Conservation (phyloP, 92 coral and sea anemone genomes). For the Scolanthus callimorphus region DNA sequence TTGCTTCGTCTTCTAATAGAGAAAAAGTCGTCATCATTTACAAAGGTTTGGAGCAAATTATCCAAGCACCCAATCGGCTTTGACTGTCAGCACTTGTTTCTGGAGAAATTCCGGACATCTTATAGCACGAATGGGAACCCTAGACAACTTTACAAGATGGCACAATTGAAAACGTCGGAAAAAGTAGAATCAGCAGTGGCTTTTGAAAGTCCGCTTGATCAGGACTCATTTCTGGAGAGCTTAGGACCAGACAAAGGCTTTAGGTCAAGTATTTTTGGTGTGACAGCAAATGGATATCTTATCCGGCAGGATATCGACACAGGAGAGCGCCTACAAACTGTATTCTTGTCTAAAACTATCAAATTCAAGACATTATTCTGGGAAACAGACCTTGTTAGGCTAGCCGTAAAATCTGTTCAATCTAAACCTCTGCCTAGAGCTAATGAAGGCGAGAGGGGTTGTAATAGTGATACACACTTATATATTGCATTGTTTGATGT, state of each 20-base stretch:
- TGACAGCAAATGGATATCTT: constrained; percentile 77
- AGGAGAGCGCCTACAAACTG: constrained; percentile 53
- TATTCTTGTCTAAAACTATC: constrained; percentile 55
- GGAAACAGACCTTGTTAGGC: constrained; percentile 73
- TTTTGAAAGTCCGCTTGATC: constrained; percentile 86
- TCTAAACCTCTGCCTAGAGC: constrained; percentile 25
- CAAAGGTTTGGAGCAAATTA: constrained; percentile 67
- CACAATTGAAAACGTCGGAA: constrained; percentile 33
- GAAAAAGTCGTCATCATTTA: constrained; percentile 40
- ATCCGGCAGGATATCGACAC: constrained; percentile 54
- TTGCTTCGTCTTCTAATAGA: constrained; percentile 52
- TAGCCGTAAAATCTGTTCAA: constrained; percentile 75
- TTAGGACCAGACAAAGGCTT: constrained; percentile 30
- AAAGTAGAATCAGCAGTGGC: constrained; percentile 80
- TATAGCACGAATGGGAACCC: constrained; percentile 62
- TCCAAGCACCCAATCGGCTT: constrained; percentile 86
- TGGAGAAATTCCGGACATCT: constrained; percentile 76
- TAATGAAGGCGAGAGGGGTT: constrained; percentile 5
- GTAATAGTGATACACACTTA: constrained; percentile 30
- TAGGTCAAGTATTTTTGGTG: constrained; percentile 56
- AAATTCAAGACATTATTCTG: constrained; percentile 79
- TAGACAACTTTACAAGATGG: constrained; percentile 45
- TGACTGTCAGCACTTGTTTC: constrained; percentile 73
- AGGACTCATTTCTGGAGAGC: constrained; percentile 30
- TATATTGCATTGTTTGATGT: constrained; percentile 68